Evolutionary conservation across 2,888 invertebrate genomes (phyloP).

Genomic region (Cistogaster globosa): DNA sequence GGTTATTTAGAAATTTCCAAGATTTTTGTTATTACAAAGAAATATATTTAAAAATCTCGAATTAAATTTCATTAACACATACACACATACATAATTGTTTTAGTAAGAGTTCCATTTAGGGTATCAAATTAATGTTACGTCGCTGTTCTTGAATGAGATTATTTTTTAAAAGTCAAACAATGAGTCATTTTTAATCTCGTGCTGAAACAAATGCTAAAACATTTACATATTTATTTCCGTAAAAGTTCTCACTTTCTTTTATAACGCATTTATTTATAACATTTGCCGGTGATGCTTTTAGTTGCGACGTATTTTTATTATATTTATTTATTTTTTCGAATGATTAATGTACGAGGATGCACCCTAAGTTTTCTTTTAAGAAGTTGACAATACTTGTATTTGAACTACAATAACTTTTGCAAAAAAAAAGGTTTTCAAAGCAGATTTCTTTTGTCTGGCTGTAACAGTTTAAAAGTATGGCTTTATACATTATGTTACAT

Average conservation of each 20-base stretch:
- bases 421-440: too few relatives aligned
- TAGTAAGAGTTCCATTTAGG: constrained; percentile 26
- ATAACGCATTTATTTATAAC: background rate
- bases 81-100: background rate
- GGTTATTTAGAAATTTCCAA: constrained; percentile 15
- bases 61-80: background rate
- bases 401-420: too few relatives aligned
- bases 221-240: constrained; percentile 41
- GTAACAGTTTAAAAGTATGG: too few relatives aligned
- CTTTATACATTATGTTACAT: too few relatives aligned
- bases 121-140: constrained; percentile 2
- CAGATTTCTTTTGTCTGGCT: too few relatives aligned
- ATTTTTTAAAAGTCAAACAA: background rate
- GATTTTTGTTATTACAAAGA: constrained; percentile 22
- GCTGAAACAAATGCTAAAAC: constrained; percentile 15
- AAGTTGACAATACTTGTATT: too few relatives aligned
- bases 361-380: too few relatives aligned
- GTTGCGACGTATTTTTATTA: too few relatives aligned
- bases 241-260: constrained; percentile 41
- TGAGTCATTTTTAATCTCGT: constrained; percentile 38
- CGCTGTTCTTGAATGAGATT: background rate
- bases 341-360: background rate
- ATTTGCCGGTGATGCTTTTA: background rate
- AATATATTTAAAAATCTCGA: background rate
- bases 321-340: background rate